These are phyloP conservation scores for Glossophaga mutica DNA, from an alignment of 2,797 vertebrate genomes.

Conservation along the genomic window DNA sequence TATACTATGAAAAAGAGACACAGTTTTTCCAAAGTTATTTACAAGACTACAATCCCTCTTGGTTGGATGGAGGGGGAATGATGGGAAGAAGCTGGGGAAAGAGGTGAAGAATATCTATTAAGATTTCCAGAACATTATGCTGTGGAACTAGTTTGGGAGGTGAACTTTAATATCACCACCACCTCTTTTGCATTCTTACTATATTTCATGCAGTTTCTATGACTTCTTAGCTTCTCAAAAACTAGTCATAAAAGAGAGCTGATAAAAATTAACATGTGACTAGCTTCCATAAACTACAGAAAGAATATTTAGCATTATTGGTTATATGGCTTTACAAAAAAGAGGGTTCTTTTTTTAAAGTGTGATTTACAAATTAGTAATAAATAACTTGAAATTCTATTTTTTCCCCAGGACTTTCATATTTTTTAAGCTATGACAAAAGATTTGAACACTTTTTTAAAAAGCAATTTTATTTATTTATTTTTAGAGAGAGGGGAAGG, in stretches of 20 bases:
- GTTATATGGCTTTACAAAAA: conserved; percentile 4
- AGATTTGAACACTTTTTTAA: neutral
- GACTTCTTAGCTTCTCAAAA: conserved; percentile 25
- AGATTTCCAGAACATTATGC: neutral
- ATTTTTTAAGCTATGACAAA: conserved; percentile 18
- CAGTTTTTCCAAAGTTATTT: neutral
- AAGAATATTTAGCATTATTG: conserved; percentile 49
- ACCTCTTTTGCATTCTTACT: neutral
- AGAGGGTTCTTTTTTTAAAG: neutral
- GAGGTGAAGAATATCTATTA: neutral
- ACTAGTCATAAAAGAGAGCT: neutral
- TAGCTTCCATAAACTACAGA: conserved; percentile 13
- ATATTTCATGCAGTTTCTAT: neutral
- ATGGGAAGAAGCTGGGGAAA: neutral
- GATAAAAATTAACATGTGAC: conserved; percentile 53
- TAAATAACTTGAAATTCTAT: conserved; percentile 58
- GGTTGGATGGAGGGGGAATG: neutral
- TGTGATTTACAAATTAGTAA: conserved; percentile 59
- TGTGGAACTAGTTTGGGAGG: neutral
- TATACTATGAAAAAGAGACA: neutral
- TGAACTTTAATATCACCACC: neutral
- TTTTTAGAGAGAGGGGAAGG: too few species aligned
- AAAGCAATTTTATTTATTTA: neutral
- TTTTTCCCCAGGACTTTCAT: conserved; percentile 4
- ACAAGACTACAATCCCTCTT: neutral